phyloP scores from a whole-genome alignment of 2,888 invertebrate genomes.

The Hylaea fasciaria region DNA sequence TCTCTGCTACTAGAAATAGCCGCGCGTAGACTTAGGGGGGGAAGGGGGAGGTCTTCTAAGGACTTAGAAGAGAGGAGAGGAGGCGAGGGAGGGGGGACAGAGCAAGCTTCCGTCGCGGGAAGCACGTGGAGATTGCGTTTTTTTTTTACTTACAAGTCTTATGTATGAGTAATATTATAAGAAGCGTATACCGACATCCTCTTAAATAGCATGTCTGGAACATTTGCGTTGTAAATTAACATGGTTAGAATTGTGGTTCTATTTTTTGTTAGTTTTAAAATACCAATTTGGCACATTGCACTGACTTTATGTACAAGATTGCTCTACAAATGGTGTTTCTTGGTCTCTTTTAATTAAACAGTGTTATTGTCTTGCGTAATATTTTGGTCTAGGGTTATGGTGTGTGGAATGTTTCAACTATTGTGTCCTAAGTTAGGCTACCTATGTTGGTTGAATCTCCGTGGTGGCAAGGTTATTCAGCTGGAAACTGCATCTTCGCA shows the following conservation, averaged over 20 bases:
- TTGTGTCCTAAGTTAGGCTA: no score
- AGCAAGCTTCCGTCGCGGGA: constrained; percentile 63
- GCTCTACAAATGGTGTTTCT: no score
- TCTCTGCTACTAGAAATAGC: constrained; percentile 76
- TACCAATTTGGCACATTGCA: no score
- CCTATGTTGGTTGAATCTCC: no score
- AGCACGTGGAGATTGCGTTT: constrained; percentile 68
- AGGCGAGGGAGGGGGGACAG: constrained; percentile 39
- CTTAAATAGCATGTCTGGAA: constrained; percentile 15
- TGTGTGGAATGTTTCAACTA: no score
- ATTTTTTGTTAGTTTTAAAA: background rate
- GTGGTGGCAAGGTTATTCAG: no score
- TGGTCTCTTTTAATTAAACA: no score
- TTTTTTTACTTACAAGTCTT: constrained; percentile 42
- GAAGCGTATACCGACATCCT: constrained; percentile 33
- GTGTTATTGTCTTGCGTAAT: no score
- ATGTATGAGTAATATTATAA: constrained; percentile 42
- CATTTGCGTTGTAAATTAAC: background rate
- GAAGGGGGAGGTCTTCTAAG: constrained; percentile 29
- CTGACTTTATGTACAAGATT: no score
- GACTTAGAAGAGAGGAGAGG: constrained; percentile 38
- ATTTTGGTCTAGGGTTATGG: no score
- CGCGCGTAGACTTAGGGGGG: constrained; percentile 55
- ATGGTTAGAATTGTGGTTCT: no score
- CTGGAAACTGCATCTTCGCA: no score